Percentiles rank a stretch among this genome's conserved stretches.
phyloP scores from a whole-genome alignment of 2,113 vertebrate genomes.

The Vidua chalybeata region DNA sequence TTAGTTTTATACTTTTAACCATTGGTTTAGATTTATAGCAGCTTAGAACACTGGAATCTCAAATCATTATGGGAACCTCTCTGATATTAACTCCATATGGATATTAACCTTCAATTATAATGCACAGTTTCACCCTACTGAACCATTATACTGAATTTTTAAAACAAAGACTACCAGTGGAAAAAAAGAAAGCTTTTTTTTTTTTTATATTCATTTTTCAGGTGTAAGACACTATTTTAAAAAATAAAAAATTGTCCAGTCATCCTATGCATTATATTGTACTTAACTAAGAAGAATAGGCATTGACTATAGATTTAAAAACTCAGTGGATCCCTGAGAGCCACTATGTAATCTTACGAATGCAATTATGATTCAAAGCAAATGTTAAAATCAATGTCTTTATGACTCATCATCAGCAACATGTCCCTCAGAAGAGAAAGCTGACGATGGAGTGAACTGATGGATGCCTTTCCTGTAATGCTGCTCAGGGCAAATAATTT shows the following conservation, averaged over 20 bases:
- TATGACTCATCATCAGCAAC: slow-evolving; percentile 70
- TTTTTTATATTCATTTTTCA: not conserved
- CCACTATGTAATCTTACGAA: slow-evolving; percentile 64
- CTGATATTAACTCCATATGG: not conserved
- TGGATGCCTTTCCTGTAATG: slow-evolving; percentile 47
- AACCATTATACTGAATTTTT: not conserved
- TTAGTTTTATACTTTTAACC: not conserved
- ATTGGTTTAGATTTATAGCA: not conserved
- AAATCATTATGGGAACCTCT: not conserved
- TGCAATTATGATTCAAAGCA: slow-evolving; percentile 69
- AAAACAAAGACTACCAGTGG: not conserved
- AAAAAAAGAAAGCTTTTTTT: not conserved
- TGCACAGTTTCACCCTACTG: not conserved
- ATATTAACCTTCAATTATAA: slow-evolving; percentile 15
- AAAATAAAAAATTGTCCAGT: slow-evolving; percentile 2
- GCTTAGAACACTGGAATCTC: not conserved
- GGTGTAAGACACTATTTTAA: not conserved
- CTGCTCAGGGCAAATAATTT: slow-evolving; percentile 27
- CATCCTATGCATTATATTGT: slow-evolving; percentile 21
- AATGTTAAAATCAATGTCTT: slow-evolving; percentile 75
- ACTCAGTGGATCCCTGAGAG: slow-evolving; percentile 60
- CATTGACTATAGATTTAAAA: slow-evolving; percentile 66
- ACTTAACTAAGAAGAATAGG: slow-evolving; percentile 54
- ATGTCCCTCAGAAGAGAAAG: slow-evolving; percentile 60
- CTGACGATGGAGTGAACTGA: slow-evolving; percentile 59